These are phyloP conservation scores for Clamator glandarius DNA, from an alignment of 2,797 vertebrate genomes.

Conservation along the genomic window DNA sequence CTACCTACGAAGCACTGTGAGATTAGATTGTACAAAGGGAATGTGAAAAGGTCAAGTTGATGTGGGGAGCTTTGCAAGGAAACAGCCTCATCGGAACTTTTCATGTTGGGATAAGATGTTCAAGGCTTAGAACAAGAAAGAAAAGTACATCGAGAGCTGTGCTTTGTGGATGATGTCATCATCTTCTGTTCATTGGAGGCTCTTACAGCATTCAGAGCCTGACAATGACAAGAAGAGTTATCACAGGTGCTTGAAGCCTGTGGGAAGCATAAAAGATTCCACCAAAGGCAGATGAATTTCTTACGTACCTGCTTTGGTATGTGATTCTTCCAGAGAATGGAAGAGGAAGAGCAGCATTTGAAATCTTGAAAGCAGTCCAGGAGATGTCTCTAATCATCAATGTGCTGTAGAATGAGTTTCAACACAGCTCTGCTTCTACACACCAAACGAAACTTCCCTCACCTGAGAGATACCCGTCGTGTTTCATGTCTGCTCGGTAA, in stretches of 20 bases:
- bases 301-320: neutral
- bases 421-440: neutral
- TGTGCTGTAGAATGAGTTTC: neutral
- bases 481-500: neutral
- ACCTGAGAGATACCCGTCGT: neutral
- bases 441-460: neutral
- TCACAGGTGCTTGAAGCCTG: neutral
- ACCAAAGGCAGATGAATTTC: neutral
- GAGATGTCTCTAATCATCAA: neutral
- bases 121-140: neutral
- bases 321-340: neutral
- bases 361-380: neutral
- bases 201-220: neutral
- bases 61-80: conserved; percentile 46
- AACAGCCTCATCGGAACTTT: conserved; percentile 37
- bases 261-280: neutral
- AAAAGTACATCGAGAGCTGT: neutral
- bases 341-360: neutral
- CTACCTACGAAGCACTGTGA: conserved; percentile 28
- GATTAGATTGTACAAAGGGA: conserved; percentile 44
- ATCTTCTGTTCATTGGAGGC: neutral
- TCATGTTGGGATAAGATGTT: conserved; percentile 30
- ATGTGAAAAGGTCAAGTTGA: conserved; percentile 70
- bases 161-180: conserved; percentile 13
- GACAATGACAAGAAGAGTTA: neutral